Percentiles rank a stretch among this genome's conserved stretches.
Evolutionary conservation across 1,140 invertebrate species (phyloP).

Genomic region (Dendroctonus ponderosae): DNA sequence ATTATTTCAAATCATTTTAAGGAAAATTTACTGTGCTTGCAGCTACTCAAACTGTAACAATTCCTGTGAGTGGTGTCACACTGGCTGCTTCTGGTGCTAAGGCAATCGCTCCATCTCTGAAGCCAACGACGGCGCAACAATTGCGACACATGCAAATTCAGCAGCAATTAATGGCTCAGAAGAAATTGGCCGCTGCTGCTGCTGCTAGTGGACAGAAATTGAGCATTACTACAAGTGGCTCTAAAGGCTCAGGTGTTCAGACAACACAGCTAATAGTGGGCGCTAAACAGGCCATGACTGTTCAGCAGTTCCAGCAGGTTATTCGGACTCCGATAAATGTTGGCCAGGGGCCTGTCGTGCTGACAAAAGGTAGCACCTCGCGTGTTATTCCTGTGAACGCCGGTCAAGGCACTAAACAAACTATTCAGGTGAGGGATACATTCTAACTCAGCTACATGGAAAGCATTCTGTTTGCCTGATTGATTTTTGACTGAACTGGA

Average conservation of each 20-base stretch:
- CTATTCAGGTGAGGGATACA: slow-evolving; percentile 45
- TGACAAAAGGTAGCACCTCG: slow-evolving; percentile 44
- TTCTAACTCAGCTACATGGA: background rate
- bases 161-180: slow-evolving; percentile 63
- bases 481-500: background rate
- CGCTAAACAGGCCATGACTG: slow-evolving; percentile 66
- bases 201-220: slow-evolving; percentile 39
- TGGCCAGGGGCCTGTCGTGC: slow-evolving; percentile 46
- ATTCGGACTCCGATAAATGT: slow-evolving; percentile 62
- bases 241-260: slow-evolving; percentile 56
- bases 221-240: slow-evolving; percentile 48
- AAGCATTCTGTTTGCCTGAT: background rate
- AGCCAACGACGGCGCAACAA: slow-evolving; percentile 63
- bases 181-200: slow-evolving; percentile 50
- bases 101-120: slow-evolving; percentile 51
- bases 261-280: slow-evolving; percentile 63
- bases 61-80: slow-evolving; percentile 51
- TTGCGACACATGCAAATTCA: slow-evolving; percentile 68
- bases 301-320: slow-evolving; percentile 77
- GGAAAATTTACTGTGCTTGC: slow-evolving; percentile 4
- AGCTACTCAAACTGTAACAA: slow-evolving; percentile 53
- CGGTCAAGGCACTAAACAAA: slow-evolving; percentile 46
- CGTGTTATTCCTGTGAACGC: slow-evolving; percentile 49
- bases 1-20: background rate
- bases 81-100: slow-evolving; percentile 51